Base-by-base conservation (phyloP, 2,888 invertebrate genomes). In the Didymodactylos carnosus region DNA sequence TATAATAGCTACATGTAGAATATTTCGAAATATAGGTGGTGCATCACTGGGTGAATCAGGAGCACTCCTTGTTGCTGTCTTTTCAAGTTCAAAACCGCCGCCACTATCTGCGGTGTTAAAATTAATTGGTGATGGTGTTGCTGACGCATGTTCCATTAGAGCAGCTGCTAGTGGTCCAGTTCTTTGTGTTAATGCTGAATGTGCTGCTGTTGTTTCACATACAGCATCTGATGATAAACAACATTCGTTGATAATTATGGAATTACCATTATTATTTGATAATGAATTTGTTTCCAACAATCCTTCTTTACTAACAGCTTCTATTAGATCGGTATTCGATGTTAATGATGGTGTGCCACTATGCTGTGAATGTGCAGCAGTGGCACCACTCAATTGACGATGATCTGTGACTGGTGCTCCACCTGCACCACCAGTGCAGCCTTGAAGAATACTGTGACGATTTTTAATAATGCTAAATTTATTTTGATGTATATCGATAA, bases 1-100 rank as follows among this genome's bases (percentile, higher is more conserved):
- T 76, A 86, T 86, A 71, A 87, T 85, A n/a, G 87, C 86, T 78
- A 86, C 81, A 41, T 73, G 73, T n/a, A 73, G 43, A 16, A 73
- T 70, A 29, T 73, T 73, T 14, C 40, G 46, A 35, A 73, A 73
- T 19, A 73, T 73, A 7, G 35, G 25, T 39, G 73, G 73, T 49
- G 46, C 46, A 49, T 49, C 46, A 49, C 23, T 49, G 5, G 46
- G 46, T 23, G 46, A 49, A 49, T 49, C 46, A n/a, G n/a, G n/a
- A n/a, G n/a, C n/a, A 49, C 46, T 49, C 7, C 23, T 49, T 49
- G 46, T n/a, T 23, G n/a, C n/a, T 49, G 7, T 49, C 3, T 8
- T 49, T 49, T 49, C 46, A 10, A 23, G n/a, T 10, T 49, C 6
- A 23, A 49, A 49, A n/a, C n/a, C n/a, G n/a, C n/a, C n/a, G n/a